phyloP scores from a whole-genome alignment of 2,888 invertebrate species.

The Chaetoderma sp. region DNA sequence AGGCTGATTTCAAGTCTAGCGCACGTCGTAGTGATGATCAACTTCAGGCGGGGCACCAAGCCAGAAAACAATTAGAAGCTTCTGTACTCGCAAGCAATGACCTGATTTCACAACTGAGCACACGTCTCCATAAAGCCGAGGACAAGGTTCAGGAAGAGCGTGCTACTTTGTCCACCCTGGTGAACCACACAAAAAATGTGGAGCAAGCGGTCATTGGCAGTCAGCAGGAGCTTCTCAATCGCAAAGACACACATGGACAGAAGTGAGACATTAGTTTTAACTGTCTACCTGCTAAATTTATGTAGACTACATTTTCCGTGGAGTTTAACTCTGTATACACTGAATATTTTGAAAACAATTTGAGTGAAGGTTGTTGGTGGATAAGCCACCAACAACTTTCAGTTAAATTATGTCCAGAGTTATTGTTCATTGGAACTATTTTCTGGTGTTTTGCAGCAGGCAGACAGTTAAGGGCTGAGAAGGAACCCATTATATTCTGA shows the following conservation, averaged over 20 bases:
- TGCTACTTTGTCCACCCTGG: constrained; percentile 53
- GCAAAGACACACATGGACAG: constrained; percentile 54
- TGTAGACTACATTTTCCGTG: too few relatives aligned
- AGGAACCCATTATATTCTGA: too few relatives aligned
- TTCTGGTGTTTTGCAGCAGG: too few relatives aligned
- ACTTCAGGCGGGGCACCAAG: constrained; percentile 59
- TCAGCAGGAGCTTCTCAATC: constrained; percentile 60
- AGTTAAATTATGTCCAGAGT: too few relatives aligned
- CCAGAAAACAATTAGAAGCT: constrained; percentile 62
- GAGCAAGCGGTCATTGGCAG: constrained; percentile 63
- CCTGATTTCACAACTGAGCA: constrained; percentile 58
- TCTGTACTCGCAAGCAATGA: constrained; percentile 62
- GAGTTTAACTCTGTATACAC: too few relatives aligned
- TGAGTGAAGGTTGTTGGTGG: too few relatives aligned
- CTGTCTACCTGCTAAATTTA: too few relatives aligned
- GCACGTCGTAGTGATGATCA: constrained; percentile 60
- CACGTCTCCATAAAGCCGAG: constrained; percentile 61
- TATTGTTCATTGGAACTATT: too few relatives aligned
- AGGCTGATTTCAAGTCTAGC: constrained; percentile 56
- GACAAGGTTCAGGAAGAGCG: constrained; percentile 64
- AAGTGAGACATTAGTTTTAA: constrained; percentile 51
- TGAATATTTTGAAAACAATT: too few relatives aligned
- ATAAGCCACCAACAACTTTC: too few relatives aligned
- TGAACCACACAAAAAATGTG: constrained; percentile 62
- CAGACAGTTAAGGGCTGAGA: too few relatives aligned